Evolutionary conservation across 2,797 vertebrate species (phyloP).

Genomic region (Vespertilio murinus): DNA sequence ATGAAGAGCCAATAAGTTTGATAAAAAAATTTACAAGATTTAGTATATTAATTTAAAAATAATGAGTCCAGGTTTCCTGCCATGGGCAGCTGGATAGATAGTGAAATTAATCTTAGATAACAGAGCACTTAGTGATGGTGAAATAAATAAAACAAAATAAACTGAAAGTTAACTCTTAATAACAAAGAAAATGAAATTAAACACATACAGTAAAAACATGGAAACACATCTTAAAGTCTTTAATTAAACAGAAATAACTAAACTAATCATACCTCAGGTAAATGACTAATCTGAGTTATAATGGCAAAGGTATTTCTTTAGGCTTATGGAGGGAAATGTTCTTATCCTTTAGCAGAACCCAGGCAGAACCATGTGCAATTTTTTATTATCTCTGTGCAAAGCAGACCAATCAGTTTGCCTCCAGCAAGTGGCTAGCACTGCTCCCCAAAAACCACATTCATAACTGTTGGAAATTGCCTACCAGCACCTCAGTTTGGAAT

Average conservation of each 20-base stretch:
- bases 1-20: background rate
- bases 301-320: background rate
- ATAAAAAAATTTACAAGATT: background rate
- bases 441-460: background rate
- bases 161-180: background rate
- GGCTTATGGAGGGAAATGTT: background rate
- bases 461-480: background rate
- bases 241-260: slow-evolving; percentile 14
- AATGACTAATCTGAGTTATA: background rate
- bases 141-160: slow-evolving; percentile 30
- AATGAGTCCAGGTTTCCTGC: background rate
- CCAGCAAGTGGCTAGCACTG: background rate
- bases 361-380: background rate
- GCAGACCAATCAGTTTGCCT: background rate
- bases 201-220: background rate
- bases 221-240: background rate
- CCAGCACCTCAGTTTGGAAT: background rate
- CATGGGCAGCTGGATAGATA: background rate
- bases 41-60: background rate
- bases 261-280: background rate
- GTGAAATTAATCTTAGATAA: background rate
- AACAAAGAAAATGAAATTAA: slow-evolving; percentile 23
- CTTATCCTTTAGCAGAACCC: background rate
- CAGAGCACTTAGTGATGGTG: background rate
- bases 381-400: background rate